phyloP scores from a whole-genome alignment of 1,140 invertebrate genomes.

The Mercenaria mercenaria region DNA sequence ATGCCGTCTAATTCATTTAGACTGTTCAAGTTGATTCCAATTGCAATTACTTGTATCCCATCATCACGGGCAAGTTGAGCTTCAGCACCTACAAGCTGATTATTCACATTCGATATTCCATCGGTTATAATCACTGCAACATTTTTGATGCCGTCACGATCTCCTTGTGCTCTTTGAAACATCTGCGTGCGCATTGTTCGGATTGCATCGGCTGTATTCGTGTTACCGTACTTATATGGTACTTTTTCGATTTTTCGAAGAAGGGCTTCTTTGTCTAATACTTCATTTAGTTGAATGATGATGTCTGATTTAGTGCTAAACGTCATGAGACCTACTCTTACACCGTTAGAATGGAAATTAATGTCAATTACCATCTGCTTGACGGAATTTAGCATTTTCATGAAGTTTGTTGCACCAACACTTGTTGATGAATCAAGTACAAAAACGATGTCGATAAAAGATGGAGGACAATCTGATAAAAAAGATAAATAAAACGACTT shows the following conservation, averaged over 20 bases:
- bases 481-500: not conserved
- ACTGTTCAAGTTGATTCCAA: constrained; percentile 77
- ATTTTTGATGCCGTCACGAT: constrained; percentile 76
- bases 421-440: constrained; percentile 74
- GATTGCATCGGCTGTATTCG: constrained; percentile 82
- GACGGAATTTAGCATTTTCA: constrained; percentile 60
- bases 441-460: constrained; percentile 79
- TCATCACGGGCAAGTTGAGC: constrained; percentile 67
- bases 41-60: constrained; percentile 77
- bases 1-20: constrained; percentile 77
- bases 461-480: constrained; percentile 66
- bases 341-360: constrained; percentile 26
- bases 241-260: constrained; percentile 75
- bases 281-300: constrained; percentile 37
- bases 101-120: constrained; percentile 82
- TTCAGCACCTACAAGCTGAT: constrained; percentile 69
- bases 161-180: constrained; percentile 78
- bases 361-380: constrained; percentile 19
- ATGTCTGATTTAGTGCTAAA: constrained; percentile 42
- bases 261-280: constrained; percentile 16
- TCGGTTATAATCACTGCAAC: constrained; percentile 82
- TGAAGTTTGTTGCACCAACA: constrained; percentile 61
- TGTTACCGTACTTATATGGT: constrained; percentile 79
- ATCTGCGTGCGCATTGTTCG: constrained; percentile 76
- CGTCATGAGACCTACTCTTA: constrained; percentile 54